Evolutionary conservation across 2,113 vertebrate genomes (phyloP).

Genomic region (Nycticorax nycticorax): DNA sequence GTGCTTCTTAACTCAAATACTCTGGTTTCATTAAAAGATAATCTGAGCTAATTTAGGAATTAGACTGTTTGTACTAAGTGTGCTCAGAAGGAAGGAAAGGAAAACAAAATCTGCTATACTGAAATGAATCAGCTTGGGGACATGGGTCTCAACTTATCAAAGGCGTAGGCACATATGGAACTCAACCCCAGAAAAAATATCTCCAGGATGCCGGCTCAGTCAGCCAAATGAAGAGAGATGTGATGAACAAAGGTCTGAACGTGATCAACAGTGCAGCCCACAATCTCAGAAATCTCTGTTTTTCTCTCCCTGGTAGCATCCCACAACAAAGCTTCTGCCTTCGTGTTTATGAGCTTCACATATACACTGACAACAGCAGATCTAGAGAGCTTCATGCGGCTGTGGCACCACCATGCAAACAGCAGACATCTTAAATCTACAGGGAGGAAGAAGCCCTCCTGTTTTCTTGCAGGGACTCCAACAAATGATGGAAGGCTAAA

Average conservation of each 20-base stretch:
- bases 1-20: not conserved
- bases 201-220: not conserved
- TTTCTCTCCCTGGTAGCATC: not conserved
- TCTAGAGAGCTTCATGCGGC: not conserved
- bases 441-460: not conserved
- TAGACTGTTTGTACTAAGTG: conserved; percentile 58
- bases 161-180: conserved; percentile 61
- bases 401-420: not conserved
- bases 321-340: not conserved
- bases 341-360: not conserved
- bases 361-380: not conserved
- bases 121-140: conserved; percentile 49
- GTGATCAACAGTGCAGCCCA: not conserved
- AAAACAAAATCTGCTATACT: conserved; percentile 58
- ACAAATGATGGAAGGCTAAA: not conserved
- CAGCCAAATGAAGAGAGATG: not conserved
- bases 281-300: not conserved
- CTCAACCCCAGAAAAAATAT: conserved; percentile 26
- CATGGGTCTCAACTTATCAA: conserved; percentile 18
- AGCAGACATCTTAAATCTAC: not conserved
- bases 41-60: conserved; percentile 60
- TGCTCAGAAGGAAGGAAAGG: conserved; percentile 41
- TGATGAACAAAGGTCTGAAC: not conserved
- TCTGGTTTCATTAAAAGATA: conserved; percentile 35
- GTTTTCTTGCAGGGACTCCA: not conserved